Percentiles rank a stretch among this genome's conserved stretches.
phyloP scores from a whole-genome alignment of 2,888 invertebrate genomes.

The Deilephila porcellus region DNA sequence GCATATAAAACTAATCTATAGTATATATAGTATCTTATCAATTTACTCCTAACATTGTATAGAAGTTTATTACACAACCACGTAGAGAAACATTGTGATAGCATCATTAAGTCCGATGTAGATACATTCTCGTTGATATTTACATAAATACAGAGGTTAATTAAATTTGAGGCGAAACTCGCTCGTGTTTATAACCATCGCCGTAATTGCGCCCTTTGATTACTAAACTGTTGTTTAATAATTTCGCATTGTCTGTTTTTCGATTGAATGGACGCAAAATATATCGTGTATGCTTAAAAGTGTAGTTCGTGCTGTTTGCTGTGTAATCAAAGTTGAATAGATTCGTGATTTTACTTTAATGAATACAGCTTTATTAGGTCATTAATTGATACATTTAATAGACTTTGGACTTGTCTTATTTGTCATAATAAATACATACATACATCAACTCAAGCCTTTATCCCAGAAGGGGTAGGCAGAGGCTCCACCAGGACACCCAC shows the following conservation, averaged over 20 bases:
- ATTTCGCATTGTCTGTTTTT: conserved; percentile 4
- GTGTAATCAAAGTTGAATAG: too few species aligned
- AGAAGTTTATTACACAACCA: neutral
- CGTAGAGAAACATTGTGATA: conserved; percentile 13
- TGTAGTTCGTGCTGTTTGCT: too few species aligned
- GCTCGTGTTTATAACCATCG: conserved; percentile 10
- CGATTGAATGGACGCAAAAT: neutral
- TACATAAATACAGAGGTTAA: conserved; percentile 27
- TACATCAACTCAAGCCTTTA: too few species aligned
- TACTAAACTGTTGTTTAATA: conserved; percentile 6
- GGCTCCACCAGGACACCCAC: too few species aligned
- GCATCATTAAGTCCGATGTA: conserved; percentile 16
- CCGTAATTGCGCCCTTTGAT: conserved; percentile 27
- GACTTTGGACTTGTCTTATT: too few species aligned
- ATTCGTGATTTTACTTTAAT: too few species aligned
- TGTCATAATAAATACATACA: too few species aligned
- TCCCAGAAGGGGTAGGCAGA: too few species aligned
- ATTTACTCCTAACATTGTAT: conserved; percentile 3
- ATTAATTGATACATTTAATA: too few species aligned
- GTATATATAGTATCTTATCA: neutral
- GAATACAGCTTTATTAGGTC: too few species aligned
- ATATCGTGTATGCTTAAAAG: neutral
- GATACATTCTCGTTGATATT: conserved; percentile 15
- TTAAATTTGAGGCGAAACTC: conserved; percentile 22
- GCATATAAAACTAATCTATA: neutral